Conservation (phyloP, 1,140 invertebrate genomes). For the Trichonephila clavata region DNA sequence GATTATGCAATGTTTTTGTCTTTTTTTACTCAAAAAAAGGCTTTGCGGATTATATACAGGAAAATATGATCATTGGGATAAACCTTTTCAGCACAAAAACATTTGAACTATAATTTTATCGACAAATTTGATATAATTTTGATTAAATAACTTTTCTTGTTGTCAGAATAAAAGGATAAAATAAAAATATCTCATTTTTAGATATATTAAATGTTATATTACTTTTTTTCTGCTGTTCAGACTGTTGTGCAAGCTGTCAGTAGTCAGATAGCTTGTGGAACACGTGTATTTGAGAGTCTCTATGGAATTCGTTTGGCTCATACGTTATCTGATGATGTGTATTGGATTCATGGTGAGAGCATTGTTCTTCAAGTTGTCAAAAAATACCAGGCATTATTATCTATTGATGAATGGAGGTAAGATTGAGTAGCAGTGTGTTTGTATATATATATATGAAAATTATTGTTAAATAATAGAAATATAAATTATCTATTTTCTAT, state of each 20-base stretch:
- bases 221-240: conserved; percentile 79
- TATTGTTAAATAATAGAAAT: too few species aligned
- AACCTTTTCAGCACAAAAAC: too few species aligned
- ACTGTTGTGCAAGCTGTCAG: conserved; percentile 85
- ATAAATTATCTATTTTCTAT: too few species aligned
- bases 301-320: conserved; percentile 89
- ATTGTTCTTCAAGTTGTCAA: conserved; percentile 90
- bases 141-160: too few species aligned
- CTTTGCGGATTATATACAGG: too few species aligned
- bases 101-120: background rate
- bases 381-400: conserved; percentile 86
- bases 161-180: too few species aligned
- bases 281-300: conserved; percentile 89
- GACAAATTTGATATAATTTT: too few species aligned
- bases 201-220: background rate
- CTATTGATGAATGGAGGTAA: conserved; percentile 87
- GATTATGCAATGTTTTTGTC: too few species aligned
- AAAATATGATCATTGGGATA: too few species aligned
- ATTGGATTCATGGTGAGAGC: conserved; percentile 93
- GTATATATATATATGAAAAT: too few species aligned
- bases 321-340: conserved; percentile 88
- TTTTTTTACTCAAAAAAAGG: too few species aligned
- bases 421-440: background rate
- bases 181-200: too few species aligned
- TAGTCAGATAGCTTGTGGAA: conserved; percentile 87